Base-by-base conservation (phyloP, 2,113 vertebrate species). In the Proterorhinus semilunaris region DNA sequence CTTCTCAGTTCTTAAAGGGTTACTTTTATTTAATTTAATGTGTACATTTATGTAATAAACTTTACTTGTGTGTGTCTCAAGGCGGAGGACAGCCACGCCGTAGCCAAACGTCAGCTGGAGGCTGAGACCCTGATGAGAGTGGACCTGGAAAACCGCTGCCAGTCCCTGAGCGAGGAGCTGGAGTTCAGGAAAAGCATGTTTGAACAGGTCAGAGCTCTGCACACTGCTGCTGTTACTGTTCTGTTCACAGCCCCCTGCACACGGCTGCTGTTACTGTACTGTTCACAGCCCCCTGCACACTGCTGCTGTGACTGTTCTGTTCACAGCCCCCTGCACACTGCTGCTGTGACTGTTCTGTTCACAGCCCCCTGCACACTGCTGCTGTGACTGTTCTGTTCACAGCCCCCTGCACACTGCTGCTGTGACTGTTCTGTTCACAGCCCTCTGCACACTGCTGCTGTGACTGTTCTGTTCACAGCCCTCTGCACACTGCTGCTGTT, bases 151-250 rank as follows among this genome's bases (percentile, higher is more conserved):
- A 99, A 99, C 81, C 96, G 96, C 43, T 97, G 94, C 72, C 97
- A 98, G 85, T 98, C 96, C 43, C 87, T 99, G 67, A 90, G 91
- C 43, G 98, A 99, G 74, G 98, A 99, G 43, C 93, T 99, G 21
- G 93, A 95, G 84, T 99, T 99, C 93, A 94, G 95, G 79, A 98
- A 96, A 90, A 96, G 79, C 75, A 94, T 99, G 83, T 98, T 97
- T 65, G 95, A 99, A 57, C 96, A 99, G 95, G 98, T 96, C 84
- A 43, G 64, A 3, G 6, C 6, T 11, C 6, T 21, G 12, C 21
- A 5, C 8, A 54, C 52, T n/a, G 9, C 52, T 54, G 10, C 17
- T 57, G 21, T 36, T n/a, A 8, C 6, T 54, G n/a, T 54, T 0
- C 8, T 17, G 52, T 17, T 5, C 27, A 36, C 27, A 36, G 3